A percentile compares a stretch with the other conserved stretches of the same genome.
Conservation (phyloP, 1,140 invertebrate genomes). For the Leptinotarsa texana region DNA sequence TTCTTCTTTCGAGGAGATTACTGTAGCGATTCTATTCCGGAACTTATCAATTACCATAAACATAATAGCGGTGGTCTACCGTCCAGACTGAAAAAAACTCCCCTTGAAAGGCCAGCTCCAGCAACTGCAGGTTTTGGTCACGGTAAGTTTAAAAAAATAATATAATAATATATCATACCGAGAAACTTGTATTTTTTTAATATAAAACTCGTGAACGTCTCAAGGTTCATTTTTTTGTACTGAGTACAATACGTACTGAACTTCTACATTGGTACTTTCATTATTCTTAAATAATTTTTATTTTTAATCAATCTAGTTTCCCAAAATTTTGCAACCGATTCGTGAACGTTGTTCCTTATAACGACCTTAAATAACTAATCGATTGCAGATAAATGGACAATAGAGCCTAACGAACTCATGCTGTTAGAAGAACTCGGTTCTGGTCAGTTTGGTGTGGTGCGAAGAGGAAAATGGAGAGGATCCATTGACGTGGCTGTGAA, state of each 20-base stretch:
- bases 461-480: slow-evolving; percentile 84
- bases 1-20: slow-evolving; percentile 94
- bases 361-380: neutral
- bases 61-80: slow-evolving; percentile 91
- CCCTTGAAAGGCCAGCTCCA: slow-evolving; percentile 82
- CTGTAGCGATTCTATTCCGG: slow-evolving; percentile 86
- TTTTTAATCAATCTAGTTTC: too few relatives aligned
- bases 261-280: too few relatives aligned
- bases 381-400: slow-evolving; percentile 87
- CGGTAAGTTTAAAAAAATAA: slow-evolving; percentile 61
- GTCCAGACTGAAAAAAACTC: slow-evolving; percentile 82
- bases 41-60: slow-evolving; percentile 92
- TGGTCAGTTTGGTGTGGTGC: slow-evolving; percentile 93
- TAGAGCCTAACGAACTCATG: slow-evolving; percentile 86
- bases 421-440: slow-evolving; percentile 88
- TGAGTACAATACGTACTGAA: too few relatives aligned
- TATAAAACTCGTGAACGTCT: too few relatives aligned
- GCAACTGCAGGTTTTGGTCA: slow-evolving; percentile 91
- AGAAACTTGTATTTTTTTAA: too few relatives aligned
- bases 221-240: too few relatives aligned
- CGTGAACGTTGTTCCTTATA: too few relatives aligned
- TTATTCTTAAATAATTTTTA: too few relatives aligned
- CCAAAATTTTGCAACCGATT: too few relatives aligned
- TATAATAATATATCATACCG: too few relatives aligned
- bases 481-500: slow-evolving; percentile 91